These are phyloP conservation scores for Onchidella celtica DNA, from an alignment of 2,888 invertebrate species.

Conservation along the genomic window DNA sequence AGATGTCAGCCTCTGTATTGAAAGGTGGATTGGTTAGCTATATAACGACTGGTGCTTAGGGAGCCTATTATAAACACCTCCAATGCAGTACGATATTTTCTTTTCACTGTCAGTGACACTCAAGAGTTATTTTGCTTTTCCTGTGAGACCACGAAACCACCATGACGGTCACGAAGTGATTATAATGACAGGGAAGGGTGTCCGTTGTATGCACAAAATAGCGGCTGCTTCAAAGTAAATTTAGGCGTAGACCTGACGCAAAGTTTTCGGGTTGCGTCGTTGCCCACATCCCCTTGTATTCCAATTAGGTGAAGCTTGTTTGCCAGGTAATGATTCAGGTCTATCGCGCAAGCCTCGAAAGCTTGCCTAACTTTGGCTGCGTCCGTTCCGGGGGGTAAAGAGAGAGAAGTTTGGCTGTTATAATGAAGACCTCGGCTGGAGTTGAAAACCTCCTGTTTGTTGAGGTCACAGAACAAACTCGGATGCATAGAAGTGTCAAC, in stretches of 20 bases:
- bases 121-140: no score
- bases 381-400: not conserved
- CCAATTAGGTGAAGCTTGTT: not conserved
- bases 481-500: conserved; percentile 2
- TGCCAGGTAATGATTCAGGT: not conserved
- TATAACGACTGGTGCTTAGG: no score
- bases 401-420: not conserved
- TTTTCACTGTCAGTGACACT: no score
- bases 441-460: not conserved
- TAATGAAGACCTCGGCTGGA: not conserved
- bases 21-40: no score
- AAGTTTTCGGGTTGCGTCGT: no score
- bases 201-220: not conserved
- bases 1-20: no score
- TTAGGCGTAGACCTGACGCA: not conserved
- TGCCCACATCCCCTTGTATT: no score
- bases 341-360: not conserved
- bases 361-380: not conserved
- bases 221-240: not conserved
- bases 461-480: not conserved
- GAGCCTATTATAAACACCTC: no score
- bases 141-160: no score
- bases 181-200: not conserved
- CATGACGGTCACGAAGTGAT: not conserved
- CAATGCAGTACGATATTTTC: no score